A percentile compares a stretch with the other conserved stretches of the same genome.
Conservation (phyloP, 2,797 vertebrate genomes). For the Epinephelus awoara region DNA sequence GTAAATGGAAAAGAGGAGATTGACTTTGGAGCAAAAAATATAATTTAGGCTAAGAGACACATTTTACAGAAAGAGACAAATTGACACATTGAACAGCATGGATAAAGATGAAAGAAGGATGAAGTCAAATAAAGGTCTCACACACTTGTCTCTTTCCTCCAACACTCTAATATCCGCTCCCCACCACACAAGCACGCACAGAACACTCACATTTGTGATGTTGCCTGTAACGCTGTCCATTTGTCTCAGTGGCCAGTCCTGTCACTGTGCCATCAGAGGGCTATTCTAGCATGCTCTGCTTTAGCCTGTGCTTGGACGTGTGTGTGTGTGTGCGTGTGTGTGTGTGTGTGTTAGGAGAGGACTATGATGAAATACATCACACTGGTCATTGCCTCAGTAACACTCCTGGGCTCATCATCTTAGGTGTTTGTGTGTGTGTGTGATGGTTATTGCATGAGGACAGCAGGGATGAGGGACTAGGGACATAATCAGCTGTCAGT, state of each 20-base stretch:
- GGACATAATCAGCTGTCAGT: slow-evolving; percentile 61
- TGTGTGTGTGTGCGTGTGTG: slow-evolving; percentile 4
- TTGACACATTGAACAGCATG: not conserved
- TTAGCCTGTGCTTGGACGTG: slow-evolving; percentile 22
- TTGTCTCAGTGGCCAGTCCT: slow-evolving; percentile 69
- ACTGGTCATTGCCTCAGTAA: slow-evolving; percentile 31
- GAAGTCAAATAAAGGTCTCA: slow-evolving; percentile 38
- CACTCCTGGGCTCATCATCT: slow-evolving; percentile 40
- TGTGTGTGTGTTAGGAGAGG: slow-evolving; percentile 15
- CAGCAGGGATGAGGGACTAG: slow-evolving; percentile 32
- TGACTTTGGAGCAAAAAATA: slow-evolving; percentile 30
- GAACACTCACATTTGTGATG: slow-evolving; percentile 30
- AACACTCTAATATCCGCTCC: not conserved
- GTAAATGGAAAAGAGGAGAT: slow-evolving; percentile 23
- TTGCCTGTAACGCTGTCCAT: slow-evolving; percentile 64
- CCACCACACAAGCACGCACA: slow-evolving; percentile 27
- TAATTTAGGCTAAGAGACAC: slow-evolving; percentile 16
- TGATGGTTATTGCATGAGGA: slow-evolving; percentile 35
- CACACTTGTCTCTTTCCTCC: slow-evolving; percentile 5
- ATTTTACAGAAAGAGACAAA: not conserved
- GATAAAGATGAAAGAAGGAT: slow-evolving; percentile 40
- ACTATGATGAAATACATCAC: slow-evolving; percentile 51
- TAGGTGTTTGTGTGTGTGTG: slow-evolving; percentile 16
- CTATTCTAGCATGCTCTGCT: slow-evolving; percentile 52
- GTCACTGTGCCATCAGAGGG: slow-evolving; percentile 63